Evolutionary conservation across 1,140 invertebrate genomes (phyloP).

Genomic region (Maniola jurtina): DNA sequence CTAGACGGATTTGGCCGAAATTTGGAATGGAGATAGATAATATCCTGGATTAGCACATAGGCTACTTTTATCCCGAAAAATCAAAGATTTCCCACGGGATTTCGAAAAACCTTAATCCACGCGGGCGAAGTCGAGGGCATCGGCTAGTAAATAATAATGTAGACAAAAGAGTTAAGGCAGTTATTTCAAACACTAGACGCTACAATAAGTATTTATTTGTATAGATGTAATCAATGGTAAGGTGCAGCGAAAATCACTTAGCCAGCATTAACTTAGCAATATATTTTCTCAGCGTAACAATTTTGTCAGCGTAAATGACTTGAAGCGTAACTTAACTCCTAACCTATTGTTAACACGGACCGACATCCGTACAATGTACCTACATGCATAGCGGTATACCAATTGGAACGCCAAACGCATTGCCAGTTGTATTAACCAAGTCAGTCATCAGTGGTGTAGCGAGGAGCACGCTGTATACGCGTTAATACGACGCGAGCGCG

Average conservation of each 20-base stretch:
- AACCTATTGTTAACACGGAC: constrained; percentile 4
- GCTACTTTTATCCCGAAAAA: no score
- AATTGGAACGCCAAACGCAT: constrained; percentile 10
- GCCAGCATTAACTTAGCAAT: neutral
- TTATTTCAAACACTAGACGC: no score
- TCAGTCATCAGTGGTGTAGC: constrained; percentile 15
- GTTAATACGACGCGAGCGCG: constrained; percentile 3
- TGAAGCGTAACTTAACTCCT: constrained; percentile 1
- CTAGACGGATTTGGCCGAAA: no score
- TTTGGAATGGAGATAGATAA: no score
- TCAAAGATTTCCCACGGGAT: no score
- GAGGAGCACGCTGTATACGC: constrained; percentile 16
- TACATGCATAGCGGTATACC: constrained; percentile 13
- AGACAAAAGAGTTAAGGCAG: no score
- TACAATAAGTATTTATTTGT: no score
- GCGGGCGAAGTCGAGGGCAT: no score
- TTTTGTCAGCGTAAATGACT: neutral
- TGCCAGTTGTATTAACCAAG: constrained; percentile 4
- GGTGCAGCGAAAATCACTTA: neutral
- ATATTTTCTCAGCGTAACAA: neutral
- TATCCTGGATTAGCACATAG: no score
- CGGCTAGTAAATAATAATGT: no score
- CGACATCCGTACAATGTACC: constrained; percentile 2
- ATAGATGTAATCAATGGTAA: no score
- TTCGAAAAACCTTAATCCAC: no score